These are phyloP conservation scores for Colistium nudipinnis DNA, from an alignment of 2,113 vertebrate genomes.

Conservation along the genomic window DNA sequence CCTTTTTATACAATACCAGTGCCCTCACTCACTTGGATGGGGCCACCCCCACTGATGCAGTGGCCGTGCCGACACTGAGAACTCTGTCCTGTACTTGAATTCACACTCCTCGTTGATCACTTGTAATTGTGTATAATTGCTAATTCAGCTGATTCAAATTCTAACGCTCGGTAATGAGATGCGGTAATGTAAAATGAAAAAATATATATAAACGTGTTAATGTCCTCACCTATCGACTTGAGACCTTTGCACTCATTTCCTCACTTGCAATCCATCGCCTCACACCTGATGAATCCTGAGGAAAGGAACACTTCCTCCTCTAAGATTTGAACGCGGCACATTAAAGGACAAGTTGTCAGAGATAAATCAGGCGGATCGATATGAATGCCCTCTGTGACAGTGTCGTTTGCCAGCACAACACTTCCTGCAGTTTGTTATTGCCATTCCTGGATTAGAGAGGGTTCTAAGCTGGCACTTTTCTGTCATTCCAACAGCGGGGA, in stretches of 20 bases:
- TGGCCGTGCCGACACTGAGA: neutral
- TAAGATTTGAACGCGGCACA: neutral
- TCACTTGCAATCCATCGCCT: no score
- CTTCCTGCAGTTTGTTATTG: slow-evolving; percentile 30
- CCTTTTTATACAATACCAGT: neutral
- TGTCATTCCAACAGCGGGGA: slow-evolving; percentile 10
- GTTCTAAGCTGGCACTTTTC: neutral
- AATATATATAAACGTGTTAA: no score
- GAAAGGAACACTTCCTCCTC: no score
- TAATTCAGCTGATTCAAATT: neutral
- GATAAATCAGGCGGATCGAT: neutral
- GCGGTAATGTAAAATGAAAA: no score
- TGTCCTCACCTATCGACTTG: no score
- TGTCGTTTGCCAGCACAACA: slow-evolving; percentile 18
- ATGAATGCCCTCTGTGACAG: slow-evolving; percentile 25
- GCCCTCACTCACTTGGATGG: no score
- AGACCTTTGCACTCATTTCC: no score
- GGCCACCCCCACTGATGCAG: neutral
- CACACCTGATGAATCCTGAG: neutral
- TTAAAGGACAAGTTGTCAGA: neutral
- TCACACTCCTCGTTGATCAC: no score
- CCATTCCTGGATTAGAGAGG: neutral
- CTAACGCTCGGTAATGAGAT: no score
- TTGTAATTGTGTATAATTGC: no score
- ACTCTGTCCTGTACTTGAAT: no score